Percentiles rank a stretch among this genome's conserved stretches.
Conservation (phyloP, 2,113 vertebrate genomes). For the Cottus gobio region DNA sequence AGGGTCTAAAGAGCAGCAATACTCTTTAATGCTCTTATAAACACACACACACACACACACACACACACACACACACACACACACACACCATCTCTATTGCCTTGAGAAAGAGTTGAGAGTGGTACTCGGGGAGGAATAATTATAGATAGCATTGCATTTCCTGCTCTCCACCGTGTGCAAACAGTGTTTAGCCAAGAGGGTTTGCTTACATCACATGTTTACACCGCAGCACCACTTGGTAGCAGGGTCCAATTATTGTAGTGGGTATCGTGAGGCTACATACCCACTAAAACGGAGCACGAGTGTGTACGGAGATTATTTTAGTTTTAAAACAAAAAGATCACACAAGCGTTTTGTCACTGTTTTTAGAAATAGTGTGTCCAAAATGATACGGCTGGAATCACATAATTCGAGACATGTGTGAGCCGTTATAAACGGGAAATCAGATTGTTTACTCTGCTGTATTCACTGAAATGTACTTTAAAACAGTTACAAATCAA, state of each 20-base stretch:
- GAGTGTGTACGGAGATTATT: neutral
- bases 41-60: slow-evolving; percentile 29
- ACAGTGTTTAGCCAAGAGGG: slow-evolving; percentile 57
- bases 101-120: slow-evolving; percentile 61
- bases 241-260: slow-evolving; percentile 47
- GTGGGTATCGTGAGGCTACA: neutral
- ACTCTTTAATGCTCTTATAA: slow-evolving; percentile 66
- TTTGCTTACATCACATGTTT: slow-evolving; percentile 61
- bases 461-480: neutral
- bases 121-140: slow-evolving; percentile 65
- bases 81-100: slow-evolving; percentile 26
- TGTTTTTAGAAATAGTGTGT: neutral
- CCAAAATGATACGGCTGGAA: neutral
- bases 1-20: slow-evolving; percentile 69
- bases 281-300: too few species aligned
- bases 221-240: slow-evolving; percentile 36
- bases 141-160: slow-evolving; percentile 73
- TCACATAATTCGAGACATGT: neutral
- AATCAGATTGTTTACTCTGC: neutral
- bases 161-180: slow-evolving; percentile 55
- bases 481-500: neutral
- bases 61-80: slow-evolving; percentile 7
- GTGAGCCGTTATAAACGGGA: neutral
- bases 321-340: neutral
- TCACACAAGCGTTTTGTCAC: neutral